These are phyloP conservation scores for Hylaeus anthracinus DNA, from an alignment of 1,140 invertebrate genomes.

Conservation along the genomic window DNA sequence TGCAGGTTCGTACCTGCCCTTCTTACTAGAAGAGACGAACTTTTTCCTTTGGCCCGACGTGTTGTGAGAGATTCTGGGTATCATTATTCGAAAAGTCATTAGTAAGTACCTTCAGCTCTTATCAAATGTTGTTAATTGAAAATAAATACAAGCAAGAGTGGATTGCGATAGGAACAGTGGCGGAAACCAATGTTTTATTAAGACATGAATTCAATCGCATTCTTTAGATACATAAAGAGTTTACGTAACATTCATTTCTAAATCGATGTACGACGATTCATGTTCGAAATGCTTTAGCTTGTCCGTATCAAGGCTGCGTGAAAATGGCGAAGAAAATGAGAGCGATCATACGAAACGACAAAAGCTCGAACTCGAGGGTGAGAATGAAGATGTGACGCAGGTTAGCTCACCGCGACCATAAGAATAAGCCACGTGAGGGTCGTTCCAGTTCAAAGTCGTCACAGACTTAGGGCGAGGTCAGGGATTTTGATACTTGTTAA, in stretches of 20 bases:
- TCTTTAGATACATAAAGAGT: not conserved
- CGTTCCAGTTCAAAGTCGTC: constrained; percentile 38
- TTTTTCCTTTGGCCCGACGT: constrained; percentile 96
- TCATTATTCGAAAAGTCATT: constrained; percentile 91
- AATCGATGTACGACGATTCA: constrained; percentile 4
- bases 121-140: constrained; percentile 15
- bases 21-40: constrained; percentile 94
- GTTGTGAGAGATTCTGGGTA: constrained; percentile 96
- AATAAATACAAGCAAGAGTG: not conserved
- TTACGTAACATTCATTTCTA: not conserved
- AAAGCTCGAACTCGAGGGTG: constrained; percentile 78
- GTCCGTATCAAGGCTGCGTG: constrained; percentile 75
- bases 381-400: constrained; percentile 82
- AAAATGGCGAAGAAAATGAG: constrained; percentile 80
- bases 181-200: not conserved
- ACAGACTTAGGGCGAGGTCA: constrained; percentile 9
- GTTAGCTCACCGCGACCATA: constrained; percentile 78
- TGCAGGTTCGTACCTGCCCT: constrained; percentile 94
- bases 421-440: constrained; percentile 64
- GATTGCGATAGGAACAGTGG: not conserved
- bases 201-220: not conserved
- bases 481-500: constrained; percentile 2
- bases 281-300: constrained; percentile 65
- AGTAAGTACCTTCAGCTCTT: constrained; percentile 78
- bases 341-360: constrained; percentile 74